Conservation (phyloP, 2,888 invertebrate species). For the Drosophila aldrichi region DNA sequence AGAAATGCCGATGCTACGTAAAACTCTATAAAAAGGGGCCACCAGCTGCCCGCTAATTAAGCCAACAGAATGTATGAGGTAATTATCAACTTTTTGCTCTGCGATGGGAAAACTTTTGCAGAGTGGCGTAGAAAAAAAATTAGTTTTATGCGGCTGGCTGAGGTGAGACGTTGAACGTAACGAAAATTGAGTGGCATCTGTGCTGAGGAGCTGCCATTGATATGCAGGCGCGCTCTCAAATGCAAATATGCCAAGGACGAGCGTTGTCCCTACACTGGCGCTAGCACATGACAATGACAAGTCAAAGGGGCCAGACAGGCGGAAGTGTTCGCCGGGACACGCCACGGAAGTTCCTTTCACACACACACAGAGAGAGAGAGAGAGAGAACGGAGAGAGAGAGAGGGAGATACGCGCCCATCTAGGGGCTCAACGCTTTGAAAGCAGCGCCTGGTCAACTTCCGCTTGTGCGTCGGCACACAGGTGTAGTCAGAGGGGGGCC, state of each 20-base stretch:
- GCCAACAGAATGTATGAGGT: slow-evolving; percentile 56
- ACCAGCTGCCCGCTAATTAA: slow-evolving; percentile 33
- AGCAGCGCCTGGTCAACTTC: slow-evolving; percentile 67
- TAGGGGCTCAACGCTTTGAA: slow-evolving; percentile 9
- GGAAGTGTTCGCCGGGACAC: slow-evolving; percentile 56
- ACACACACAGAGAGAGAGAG: slow-evolving; percentile 13
- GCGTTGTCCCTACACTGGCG: slow-evolving; percentile 21
- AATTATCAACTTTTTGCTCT: slow-evolving; percentile 58
- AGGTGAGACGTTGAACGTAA: slow-evolving; percentile 16
- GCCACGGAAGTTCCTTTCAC: slow-evolving; percentile 64
- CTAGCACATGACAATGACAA: slow-evolving; percentile 68
- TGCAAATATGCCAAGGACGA: slow-evolving; percentile 63
- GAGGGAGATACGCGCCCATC: neutral
- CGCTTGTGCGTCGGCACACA: slow-evolving; percentile 19
- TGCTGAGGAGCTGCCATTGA: slow-evolving; percentile 52
- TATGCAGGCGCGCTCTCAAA: slow-evolving; percentile 67
- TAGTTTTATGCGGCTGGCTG: slow-evolving; percentile 26
- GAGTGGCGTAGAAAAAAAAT: neutral
- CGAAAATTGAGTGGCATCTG: slow-evolving; percentile 39
- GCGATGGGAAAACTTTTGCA: slow-evolving; percentile 40
- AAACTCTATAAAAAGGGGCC: neutral
- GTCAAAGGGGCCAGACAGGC: slow-evolving; percentile 54
- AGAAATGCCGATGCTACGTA: neutral
- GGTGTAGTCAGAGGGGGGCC: slow-evolving; percentile 1
- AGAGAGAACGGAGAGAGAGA: too few species aligned